Percentiles rank a stretch among this genome's conserved stretches.
phyloP scores from a whole-genome alignment of 2,888 invertebrate genomes.

The Metellina segmentata region DNA sequence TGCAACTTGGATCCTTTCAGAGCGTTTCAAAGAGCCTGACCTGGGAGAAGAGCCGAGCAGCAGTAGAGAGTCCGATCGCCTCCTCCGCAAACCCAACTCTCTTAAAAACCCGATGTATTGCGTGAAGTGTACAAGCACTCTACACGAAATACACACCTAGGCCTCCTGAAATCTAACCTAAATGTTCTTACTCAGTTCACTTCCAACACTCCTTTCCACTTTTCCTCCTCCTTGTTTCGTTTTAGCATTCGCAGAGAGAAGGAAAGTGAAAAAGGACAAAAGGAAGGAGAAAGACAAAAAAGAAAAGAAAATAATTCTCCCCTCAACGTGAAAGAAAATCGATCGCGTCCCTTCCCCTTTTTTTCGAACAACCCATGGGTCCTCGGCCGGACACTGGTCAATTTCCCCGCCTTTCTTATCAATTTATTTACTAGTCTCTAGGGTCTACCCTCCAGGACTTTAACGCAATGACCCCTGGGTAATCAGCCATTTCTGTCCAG shows the following conservation, averaged over 20 bases:
- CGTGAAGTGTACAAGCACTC: slow-evolving; percentile 12
- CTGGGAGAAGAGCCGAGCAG: no score
- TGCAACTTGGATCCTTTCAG: no score
- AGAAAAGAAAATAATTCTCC: slow-evolving; percentile 47
- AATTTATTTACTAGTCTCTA: slow-evolving; percentile 76
- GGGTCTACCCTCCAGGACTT: slow-evolving; percentile 72
- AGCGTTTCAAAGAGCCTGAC: no score
- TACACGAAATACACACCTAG: background rate
- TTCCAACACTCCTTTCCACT: slow-evolving; percentile 44
- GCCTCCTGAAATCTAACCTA: background rate
- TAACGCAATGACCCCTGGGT: slow-evolving; percentile 76
- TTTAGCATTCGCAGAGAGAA: slow-evolving; percentile 56
- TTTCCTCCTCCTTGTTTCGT: slow-evolving; percentile 56
- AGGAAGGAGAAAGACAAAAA: background rate
- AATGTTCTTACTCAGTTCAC: slow-evolving; percentile 9
- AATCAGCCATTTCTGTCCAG: slow-evolving; percentile 76
- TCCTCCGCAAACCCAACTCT: background rate
- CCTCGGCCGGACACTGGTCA: slow-evolving; percentile 74
- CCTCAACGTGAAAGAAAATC: slow-evolving; percentile 67
- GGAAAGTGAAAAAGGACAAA: background rate
- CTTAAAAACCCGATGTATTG: background rate
- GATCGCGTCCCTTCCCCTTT: slow-evolving; percentile 59
- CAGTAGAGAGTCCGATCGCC: no score
- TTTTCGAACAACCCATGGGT: slow-evolving; percentile 54
- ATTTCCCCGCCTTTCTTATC: slow-evolving; percentile 77